phyloP scores from a whole-genome alignment of 2,888 invertebrate species.

The Hyposoter dolosus region DNA sequence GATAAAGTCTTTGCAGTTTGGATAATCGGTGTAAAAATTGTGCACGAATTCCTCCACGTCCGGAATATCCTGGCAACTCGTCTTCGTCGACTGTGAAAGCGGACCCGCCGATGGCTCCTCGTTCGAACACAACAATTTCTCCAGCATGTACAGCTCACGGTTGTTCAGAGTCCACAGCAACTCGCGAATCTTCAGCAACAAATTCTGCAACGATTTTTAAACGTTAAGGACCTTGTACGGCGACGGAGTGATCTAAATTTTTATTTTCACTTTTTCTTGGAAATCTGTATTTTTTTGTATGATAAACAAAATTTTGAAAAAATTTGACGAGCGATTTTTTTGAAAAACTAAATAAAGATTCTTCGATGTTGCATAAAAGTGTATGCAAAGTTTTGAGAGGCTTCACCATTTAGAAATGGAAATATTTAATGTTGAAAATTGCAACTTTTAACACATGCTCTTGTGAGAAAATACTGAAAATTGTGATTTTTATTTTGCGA shows the following conservation, averaged over 20 bases:
- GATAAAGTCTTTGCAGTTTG: constrained; percentile 89
- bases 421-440: too few relatives aligned
- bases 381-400: too few relatives aligned
- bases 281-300: too few relatives aligned
- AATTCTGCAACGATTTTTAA: constrained; percentile 86
- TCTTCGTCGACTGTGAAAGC: constrained; percentile 75
- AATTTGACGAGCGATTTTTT: too few relatives aligned
- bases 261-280: background rate
- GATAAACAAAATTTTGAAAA: too few relatives aligned
- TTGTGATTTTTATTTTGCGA: background rate
- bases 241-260: background rate
- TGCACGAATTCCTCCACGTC: constrained; percentile 90
- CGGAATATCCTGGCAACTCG: constrained; percentile 80
- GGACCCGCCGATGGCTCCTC: constrained; percentile 87
- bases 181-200: constrained; percentile 96
- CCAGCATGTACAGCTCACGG: constrained; percentile 93
- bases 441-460: too few relatives aligned
- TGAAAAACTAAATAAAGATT: too few relatives aligned
- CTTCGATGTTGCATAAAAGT: too few relatives aligned
- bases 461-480: too few relatives aligned
- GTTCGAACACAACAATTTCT: constrained; percentile 95
- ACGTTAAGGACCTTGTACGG: background rate
- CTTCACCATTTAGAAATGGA: too few relatives aligned
- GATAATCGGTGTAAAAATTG: constrained; percentile 90
- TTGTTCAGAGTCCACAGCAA: constrained; percentile 94